These are phyloP conservation scores for Alosa sapidissima DNA, from an alignment of 2,797 vertebrate genomes.

Conservation along the genomic window DNA sequence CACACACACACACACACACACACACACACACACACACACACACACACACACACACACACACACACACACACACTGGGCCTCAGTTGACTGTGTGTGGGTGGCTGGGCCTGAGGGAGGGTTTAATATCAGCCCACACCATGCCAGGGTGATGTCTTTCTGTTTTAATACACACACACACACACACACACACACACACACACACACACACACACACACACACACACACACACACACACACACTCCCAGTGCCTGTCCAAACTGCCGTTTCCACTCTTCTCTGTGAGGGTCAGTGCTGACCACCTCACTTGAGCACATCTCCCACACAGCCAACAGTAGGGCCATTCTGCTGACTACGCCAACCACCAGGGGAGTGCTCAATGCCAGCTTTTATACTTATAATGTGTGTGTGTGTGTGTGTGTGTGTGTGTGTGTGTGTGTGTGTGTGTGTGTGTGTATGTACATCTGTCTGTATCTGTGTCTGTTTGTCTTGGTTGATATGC, in stretches of 20 bases:
- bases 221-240: not conserved
- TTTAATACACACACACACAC: not conserved
- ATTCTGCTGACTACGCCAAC: not conserved
- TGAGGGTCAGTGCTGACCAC: slow-evolving; percentile 2
- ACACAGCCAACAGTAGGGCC: not conserved
- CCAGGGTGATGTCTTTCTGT: not conserved
- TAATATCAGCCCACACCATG: not conserved
- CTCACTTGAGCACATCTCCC: not conserved
- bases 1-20: not conserved
- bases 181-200: not conserved
- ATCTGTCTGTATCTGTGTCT: not conserved
- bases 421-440: slow-evolving; percentile 10
- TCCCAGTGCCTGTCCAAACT: not conserved
- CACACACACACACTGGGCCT: not conserved
- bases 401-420: not conserved
- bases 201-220: slow-evolving; percentile 1
- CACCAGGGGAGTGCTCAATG: not conserved
- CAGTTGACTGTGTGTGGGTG: not conserved
- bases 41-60: not conserved
- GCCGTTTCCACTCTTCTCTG: not conserved
- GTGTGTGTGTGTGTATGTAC: not conserved
- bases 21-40: not conserved
- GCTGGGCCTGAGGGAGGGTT: not conserved
- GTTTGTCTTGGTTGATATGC: not conserved
- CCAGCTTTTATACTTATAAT: not conserved